Evolutionary conservation across 2,797 vertebrate genomes (phyloP).

Genomic region (Cyclura pinguis): DNA sequence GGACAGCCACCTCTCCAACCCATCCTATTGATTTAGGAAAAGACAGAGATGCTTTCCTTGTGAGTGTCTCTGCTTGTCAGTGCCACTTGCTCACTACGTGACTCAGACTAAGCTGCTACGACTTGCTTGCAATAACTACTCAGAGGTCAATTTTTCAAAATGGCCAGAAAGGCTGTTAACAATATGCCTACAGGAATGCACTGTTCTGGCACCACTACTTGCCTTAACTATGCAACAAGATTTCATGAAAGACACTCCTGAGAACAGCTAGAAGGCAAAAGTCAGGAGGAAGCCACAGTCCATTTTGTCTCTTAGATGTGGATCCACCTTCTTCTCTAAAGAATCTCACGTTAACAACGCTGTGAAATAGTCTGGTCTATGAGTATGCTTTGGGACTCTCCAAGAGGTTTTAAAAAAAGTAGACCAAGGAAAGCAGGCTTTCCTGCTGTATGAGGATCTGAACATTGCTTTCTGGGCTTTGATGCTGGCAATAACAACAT

Average conservation of each 20-base stretch:
- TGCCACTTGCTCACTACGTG: not conserved
- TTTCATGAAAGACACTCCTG: not conserved
- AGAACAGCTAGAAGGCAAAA: not conserved
- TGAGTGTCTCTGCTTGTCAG: not conserved
- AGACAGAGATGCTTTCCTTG: not conserved
- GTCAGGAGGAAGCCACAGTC: not conserved
- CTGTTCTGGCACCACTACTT: not conserved
- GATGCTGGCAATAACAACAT: not conserved
- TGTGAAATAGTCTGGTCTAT: not conserved
- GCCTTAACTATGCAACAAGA: not conserved
- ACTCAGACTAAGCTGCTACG: not conserved
- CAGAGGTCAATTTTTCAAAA: not conserved
- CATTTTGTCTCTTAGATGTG: not conserved
- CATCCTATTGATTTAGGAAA: not conserved
- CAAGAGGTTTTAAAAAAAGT: not conserved
- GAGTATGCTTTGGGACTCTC: too few species aligned
- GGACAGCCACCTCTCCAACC: not conserved
- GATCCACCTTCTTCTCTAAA: not conserved
- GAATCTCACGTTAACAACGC: not conserved
- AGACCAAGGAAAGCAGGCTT: not conserved
- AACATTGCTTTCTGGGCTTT: not conserved
- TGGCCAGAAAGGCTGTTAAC: not conserved
- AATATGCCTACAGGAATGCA: not conserved
- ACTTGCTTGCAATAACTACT: not conserved
- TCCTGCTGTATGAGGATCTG: not conserved